These are phyloP conservation scores for Chironex yamaguchii DNA, from an alignment of 30 jellyfish, hydroid and myxozoan species.

Conservation along the genomic window DNA sequence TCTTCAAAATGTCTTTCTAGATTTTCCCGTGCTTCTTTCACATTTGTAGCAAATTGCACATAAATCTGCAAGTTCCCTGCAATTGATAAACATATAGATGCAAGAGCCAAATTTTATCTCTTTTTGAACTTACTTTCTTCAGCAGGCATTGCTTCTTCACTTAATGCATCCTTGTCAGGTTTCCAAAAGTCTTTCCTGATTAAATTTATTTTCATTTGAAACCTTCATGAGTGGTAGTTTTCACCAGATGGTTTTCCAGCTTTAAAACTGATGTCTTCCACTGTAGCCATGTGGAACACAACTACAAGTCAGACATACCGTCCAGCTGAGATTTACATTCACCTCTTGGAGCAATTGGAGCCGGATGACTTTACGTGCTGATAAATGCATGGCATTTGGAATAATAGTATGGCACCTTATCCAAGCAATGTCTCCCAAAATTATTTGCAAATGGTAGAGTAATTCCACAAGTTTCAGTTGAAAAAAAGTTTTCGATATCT, in stretches of 20 bases:
- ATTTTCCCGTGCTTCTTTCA: slow-evolving; percentile 57
- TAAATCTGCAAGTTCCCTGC: slow-evolving; percentile 40
- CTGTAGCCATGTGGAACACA: slow-evolving; percentile 12
- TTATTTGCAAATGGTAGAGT: too few relatives aligned
- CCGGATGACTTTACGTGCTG: too few relatives aligned
- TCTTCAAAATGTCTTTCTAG: slow-evolving; percentile 47
- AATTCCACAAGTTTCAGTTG: too few relatives aligned
- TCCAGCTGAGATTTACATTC: too few relatives aligned
- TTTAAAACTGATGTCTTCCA: slow-evolving; percentile 11
- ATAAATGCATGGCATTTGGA: too few relatives aligned
- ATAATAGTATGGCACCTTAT: too few relatives aligned
- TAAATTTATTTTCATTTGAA: slow-evolving; percentile 31
- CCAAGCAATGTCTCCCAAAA: too few relatives aligned
- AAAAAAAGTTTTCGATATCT: too few relatives aligned
- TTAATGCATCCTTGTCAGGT: slow-evolving; percentile 40
- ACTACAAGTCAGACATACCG: too few relatives aligned
- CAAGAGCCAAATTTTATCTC: slow-evolving; percentile 51
- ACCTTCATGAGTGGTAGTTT: slow-evolving; percentile 41
- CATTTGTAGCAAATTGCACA: slow-evolving; percentile 45
- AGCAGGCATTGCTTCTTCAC: neutral
- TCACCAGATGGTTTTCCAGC: slow-evolving; percentile 26
- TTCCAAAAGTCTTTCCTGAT: slow-evolving; percentile 62
- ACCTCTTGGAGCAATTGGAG: too few relatives aligned
- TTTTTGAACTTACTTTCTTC: slow-evolving; percentile 16
- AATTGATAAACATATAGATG: slow-evolving; percentile 45